These are phyloP conservation scores for Thera obeliscata DNA, from an alignment of 2,888 invertebrate species.

Conservation along the genomic window DNA sequence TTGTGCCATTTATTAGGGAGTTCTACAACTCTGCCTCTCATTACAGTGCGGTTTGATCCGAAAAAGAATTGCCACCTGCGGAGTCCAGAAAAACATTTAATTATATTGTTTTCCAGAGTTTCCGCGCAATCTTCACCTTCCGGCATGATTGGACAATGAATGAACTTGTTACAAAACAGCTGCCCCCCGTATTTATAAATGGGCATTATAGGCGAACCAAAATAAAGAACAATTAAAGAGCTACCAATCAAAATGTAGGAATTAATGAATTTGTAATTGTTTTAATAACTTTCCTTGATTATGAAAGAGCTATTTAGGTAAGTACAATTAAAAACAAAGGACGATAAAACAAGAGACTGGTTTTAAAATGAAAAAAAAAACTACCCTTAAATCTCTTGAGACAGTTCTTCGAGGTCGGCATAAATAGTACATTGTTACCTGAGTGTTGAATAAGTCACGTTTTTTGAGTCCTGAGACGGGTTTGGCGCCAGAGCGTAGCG, in stretches of 20 bases:
- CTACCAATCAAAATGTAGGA: neutral
- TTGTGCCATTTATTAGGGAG: conserved; percentile 39
- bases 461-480: no score
- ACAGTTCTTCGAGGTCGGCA: neutral
- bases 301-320: neutral
- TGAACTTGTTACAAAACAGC: no score
- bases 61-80: conserved; percentile 44
- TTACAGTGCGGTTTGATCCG: conserved; percentile 43
- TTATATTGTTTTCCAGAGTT: conserved; percentile 41
- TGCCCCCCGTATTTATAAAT: no score
- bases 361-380: neutral
- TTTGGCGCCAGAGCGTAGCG: no score
- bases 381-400: neutral
- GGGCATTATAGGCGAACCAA: no score
- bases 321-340: conserved; percentile 4
- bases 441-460: no score
- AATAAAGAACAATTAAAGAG: neutral
- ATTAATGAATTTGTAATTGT: conserved; percentile 3
- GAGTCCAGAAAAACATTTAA: conserved; percentile 47
- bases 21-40: conserved; percentile 43
- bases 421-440: no score
- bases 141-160: conserved; percentile 10
- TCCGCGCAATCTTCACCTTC: conserved; percentile 5
- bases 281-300: conserved; percentile 5
- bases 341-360: neutral